Evolutionary conservation across 2,888 invertebrate genomes (phyloP).

Genomic region (Lasius platythorax): DNA sequence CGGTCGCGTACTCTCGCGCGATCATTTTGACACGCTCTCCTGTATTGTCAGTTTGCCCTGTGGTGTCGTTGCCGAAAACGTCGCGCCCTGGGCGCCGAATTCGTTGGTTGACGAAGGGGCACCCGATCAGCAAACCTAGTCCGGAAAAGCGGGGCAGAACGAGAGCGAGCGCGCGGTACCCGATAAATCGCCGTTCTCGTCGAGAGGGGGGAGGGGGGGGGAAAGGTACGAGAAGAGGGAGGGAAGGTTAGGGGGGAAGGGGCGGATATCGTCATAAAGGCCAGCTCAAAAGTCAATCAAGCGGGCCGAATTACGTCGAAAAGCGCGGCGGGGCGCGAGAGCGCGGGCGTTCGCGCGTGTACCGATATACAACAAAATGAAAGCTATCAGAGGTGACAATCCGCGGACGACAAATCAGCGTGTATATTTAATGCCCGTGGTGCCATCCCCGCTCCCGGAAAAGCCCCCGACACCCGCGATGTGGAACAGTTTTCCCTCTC

Average conservation of each 20-base stretch:
- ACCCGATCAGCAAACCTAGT: conserved; percentile 38
- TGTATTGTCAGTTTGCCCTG: conserved; percentile 39
- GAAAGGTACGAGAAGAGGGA: neutral
- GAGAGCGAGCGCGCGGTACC: conserved; percentile 67
- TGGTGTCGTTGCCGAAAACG: conserved; percentile 50
- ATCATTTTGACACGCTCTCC: conserved; percentile 52
- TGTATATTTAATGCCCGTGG: conserved; percentile 85
- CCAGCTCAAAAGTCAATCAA: conserved; percentile 79
- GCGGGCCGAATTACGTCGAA: conserved; percentile 77
- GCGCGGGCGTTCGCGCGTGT: conserved; percentile 59
- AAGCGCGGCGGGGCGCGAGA: conserved; percentile 64
- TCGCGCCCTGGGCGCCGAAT: conserved; percentile 55
- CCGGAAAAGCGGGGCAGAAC: conserved; percentile 58
- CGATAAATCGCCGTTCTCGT: conserved; percentile 71
- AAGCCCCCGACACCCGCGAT: conserved; percentile 67
- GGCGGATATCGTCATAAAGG: conserved; percentile 78
- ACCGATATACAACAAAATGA: conserved; percentile 81
- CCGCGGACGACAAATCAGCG: conserved; percentile 85
- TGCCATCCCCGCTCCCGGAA: conserved; percentile 71
- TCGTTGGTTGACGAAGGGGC: conserved; percentile 62
- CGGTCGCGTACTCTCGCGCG: conserved; percentile 44
- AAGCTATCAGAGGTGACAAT: conserved; percentile 85
- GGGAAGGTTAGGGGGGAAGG: conserved; percentile 52
- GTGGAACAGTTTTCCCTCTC: conserved; percentile 60
- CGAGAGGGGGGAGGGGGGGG: conserved; percentile 45